phyloP scores from a whole-genome alignment of 2,797 vertebrate genomes.

The Acanthornis magna region DNA sequence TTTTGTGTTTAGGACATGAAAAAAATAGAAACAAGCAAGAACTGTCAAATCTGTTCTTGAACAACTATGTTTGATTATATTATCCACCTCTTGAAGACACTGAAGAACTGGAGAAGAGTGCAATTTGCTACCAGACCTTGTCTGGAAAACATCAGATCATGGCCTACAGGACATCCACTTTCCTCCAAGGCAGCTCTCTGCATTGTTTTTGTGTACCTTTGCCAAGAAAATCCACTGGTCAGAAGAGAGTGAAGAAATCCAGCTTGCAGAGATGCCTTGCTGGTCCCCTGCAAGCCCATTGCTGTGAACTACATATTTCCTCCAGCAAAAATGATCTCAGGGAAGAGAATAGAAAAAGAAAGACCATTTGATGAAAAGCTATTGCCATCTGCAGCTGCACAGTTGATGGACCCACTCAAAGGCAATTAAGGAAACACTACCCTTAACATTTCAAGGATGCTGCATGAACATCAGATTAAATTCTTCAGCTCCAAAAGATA shows the following conservation, averaged over 20 bases:
- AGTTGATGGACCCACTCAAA: neutral
- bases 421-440: neutral
- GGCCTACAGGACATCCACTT: neutral
- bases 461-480: neutral
- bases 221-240: conserved; percentile 19
- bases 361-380: neutral
- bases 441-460: neutral
- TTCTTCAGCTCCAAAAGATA: neutral
- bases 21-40: neutral
- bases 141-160: conserved; percentile 10
- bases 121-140: neutral
- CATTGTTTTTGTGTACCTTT: neutral
- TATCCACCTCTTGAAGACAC: neutral
- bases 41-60: neutral
- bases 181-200: neutral
- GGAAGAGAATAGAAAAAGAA: neutral
- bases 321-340: neutral
- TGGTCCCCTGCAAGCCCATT: neutral
- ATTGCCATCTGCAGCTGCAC: neutral
- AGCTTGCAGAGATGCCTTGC: neutral
- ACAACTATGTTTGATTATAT: neutral
- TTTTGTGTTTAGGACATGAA: neutral
- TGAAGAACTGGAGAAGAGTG: neutral
- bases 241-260: neutral
- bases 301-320: neutral